phyloP scores from a whole-genome alignment of 2,113 vertebrate species.

The Galbula dea region DNA sequence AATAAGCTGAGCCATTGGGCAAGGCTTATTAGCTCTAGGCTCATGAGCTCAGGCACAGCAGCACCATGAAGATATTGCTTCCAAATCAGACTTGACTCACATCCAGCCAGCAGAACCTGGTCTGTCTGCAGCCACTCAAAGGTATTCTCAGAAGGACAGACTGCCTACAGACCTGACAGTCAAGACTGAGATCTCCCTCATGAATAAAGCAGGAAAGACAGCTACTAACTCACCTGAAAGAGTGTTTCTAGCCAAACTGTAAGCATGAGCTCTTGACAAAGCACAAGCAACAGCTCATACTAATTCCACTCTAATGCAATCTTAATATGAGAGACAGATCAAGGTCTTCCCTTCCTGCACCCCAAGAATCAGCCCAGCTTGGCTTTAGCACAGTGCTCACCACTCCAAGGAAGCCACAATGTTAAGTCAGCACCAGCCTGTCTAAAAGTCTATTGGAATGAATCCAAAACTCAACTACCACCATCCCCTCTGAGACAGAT shows the following conservation, averaged over 20 bases:
- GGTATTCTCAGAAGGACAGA: not conserved
- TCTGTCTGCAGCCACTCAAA: not conserved
- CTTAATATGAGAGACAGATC: not conserved
- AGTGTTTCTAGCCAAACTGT: not conserved
- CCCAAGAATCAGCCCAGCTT: not conserved
- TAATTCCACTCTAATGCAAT: not conserved
- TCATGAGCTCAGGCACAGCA: not conserved
- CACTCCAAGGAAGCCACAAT: not conserved
- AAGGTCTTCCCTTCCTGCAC: not conserved
- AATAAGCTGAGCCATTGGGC: not conserved
- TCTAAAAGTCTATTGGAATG: conserved; percentile 64
- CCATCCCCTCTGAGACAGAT: conserved; percentile 59
- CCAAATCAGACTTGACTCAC: not conserved
- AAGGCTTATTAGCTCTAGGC: not conserved
- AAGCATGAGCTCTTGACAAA: not conserved
- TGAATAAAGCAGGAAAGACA: too few relatives aligned
- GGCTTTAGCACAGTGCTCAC: not conserved
- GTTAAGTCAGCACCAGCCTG: conserved; percentile 42
- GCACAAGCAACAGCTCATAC: not conserved
- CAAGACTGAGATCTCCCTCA: not conserved
- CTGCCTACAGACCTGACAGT: not conserved
- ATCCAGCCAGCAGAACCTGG: not conserved
- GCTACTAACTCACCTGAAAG: not conserved
- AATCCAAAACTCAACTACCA: conserved; percentile 63
- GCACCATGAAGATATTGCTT: rapidly evolving